phyloP scores from a whole-genome alignment of 1,140 invertebrate species.

The Lethocerus indicus region DNA sequence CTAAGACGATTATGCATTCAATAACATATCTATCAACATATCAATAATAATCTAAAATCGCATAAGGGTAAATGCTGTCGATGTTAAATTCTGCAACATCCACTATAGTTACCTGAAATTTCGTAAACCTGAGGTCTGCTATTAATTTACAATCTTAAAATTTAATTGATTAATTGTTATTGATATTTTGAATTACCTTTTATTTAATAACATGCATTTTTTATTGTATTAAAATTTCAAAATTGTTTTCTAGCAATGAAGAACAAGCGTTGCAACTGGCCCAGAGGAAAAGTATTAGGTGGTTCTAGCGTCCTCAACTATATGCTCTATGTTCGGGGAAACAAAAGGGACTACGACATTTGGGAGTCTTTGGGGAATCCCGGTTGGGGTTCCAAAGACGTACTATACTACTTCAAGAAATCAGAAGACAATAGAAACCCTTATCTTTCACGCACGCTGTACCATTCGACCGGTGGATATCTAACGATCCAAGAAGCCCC shows the following conservation, averaged over 20 bases:
- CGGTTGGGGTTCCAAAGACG: constrained; percentile 80
- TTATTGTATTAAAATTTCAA: too few species aligned
- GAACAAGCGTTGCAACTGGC: constrained; percentile 69
- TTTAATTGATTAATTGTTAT: too few species aligned
- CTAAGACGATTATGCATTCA: too few species aligned
- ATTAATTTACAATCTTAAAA: too few species aligned
- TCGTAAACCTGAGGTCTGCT: too few species aligned
- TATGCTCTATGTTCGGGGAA: constrained; percentile 92
- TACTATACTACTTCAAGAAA: constrained; percentile 81
- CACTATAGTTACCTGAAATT: too few species aligned
- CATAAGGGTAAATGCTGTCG: too few species aligned
- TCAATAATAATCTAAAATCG: too few species aligned
- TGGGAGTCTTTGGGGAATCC: constrained; percentile 83
- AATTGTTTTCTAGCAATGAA: constrained; percentile 50
- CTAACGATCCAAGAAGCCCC: constrained; percentile 72
- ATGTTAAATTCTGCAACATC: too few species aligned
- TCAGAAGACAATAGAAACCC: constrained; percentile 80
- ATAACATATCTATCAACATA: too few species aligned
- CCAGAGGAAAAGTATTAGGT: constrained; percentile 60
- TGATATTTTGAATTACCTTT: too few species aligned
- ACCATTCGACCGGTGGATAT: constrained; percentile 61
- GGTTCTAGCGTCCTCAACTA: constrained; percentile 85
- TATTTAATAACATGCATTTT: too few species aligned
- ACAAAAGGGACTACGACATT: constrained; percentile 79
- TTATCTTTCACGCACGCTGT: constrained; percentile 53